A percentile compares a stretch with the other conserved stretches of the same genome.
These are phyloP conservation scores for Anodontia alba DNA, from an alignment of 2,888 invertebrate species.

Conservation along the genomic window DNA sequence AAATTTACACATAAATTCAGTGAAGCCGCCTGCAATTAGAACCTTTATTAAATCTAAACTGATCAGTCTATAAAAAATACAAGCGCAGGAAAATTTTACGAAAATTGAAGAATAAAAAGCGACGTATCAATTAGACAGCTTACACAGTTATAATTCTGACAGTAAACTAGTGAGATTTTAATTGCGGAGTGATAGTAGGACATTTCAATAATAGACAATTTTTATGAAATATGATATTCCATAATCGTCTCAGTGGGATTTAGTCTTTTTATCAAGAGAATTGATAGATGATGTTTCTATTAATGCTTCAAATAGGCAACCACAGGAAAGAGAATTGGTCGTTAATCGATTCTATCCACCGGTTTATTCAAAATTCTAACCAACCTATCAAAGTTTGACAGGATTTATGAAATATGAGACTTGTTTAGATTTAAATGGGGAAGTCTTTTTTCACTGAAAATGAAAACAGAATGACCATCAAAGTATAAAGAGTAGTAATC, in stretches of 20 bases:
- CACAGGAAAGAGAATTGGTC: background rate
- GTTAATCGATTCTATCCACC: background rate
- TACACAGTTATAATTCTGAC: background rate
- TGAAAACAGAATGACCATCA: conserved; percentile 14
- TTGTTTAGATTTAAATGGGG: background rate
- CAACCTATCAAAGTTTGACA: conserved; percentile 4
- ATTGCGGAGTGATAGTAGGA: background rate
- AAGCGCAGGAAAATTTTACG: background rate
- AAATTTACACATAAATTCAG: conserved; percentile 1
- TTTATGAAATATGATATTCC: conserved; percentile 21
- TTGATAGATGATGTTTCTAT: background rate
- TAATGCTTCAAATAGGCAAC: conserved; percentile 6
- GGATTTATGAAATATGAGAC: conserved; percentile 7
- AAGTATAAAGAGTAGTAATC: background rate
- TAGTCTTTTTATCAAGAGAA: background rate
- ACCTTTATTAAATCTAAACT: background rate
- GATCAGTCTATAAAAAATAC: background rate
- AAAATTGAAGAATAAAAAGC: background rate
- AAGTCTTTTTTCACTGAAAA: conserved; percentile 3
- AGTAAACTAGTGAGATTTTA: background rate
- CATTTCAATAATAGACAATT: conserved; percentile 1
- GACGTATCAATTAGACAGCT: conserved; percentile 8
- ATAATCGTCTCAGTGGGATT: conserved; percentile 21
- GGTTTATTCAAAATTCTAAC: conserved; percentile 9
- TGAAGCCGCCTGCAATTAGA: background rate